These are phyloP conservation scores for Mungos mungo DNA, from an alignment of 2,113 vertebrate species.

Conservation along the genomic window DNA sequence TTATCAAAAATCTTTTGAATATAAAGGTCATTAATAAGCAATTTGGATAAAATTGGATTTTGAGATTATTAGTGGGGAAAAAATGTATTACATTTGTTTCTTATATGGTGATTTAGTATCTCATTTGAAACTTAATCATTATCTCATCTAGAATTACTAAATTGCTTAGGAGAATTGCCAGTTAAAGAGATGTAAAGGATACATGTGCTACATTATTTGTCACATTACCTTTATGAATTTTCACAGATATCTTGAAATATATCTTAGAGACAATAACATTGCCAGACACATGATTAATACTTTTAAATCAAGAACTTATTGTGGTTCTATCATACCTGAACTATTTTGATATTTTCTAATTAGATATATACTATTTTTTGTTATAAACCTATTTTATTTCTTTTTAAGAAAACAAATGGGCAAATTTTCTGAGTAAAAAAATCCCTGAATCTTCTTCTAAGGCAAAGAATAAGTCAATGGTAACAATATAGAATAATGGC, in stretches of 20 bases:
- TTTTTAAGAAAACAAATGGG: not conserved
- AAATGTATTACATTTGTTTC: constrained; percentile 33
- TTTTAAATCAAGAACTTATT: constrained; percentile 54
- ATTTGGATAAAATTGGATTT: constrained; percentile 43
- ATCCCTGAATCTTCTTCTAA: not conserved
- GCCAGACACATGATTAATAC: not conserved
- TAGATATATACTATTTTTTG: not conserved
- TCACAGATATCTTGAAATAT: constrained; percentile 12
- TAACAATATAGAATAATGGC: not conserved
- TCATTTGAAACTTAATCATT: constrained; percentile 54
- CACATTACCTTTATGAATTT: constrained; percentile 26
- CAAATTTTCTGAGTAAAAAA: not conserved
- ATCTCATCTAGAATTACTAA: constrained; percentile 51
- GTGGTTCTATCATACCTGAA: not conserved
- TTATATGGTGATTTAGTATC: constrained; percentile 36
- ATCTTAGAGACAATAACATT: constrained; percentile 6
- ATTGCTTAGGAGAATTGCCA: not conserved
- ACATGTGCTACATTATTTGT: constrained; percentile 33
- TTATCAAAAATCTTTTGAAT: constrained; percentile 41
- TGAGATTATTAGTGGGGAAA: not conserved
- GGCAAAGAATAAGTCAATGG: not conserved
- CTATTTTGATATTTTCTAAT: constrained; percentile 10
- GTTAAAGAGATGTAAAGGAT: constrained; percentile 28
- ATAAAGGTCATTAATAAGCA: constrained; percentile 25
- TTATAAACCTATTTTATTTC: not conserved